Percentiles rank a stretch among this genome's conserved stretches.
These are phyloP conservation scores for Elegia similella DNA, from an alignment of 2,888 invertebrate genomes.

Conservation along the genomic window DNA sequence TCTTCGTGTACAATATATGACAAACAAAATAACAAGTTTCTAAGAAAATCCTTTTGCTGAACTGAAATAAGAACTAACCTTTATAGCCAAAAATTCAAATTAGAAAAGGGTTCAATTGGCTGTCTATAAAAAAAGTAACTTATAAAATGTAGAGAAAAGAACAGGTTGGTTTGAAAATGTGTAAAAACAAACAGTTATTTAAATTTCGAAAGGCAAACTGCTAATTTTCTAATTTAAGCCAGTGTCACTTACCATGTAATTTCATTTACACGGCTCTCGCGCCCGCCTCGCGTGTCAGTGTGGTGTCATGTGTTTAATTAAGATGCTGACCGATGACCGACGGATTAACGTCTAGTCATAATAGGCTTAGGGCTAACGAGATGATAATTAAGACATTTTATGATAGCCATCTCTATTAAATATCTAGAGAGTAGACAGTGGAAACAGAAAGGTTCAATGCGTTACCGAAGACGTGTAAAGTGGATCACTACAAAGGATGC, in stretches of 20 bases:
- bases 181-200: background rate
- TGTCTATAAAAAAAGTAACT: background rate
- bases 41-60: no score
- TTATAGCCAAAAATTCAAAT: no score
- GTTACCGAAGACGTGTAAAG: no score
- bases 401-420: background rate
- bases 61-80: no score
- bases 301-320: slow-evolving; percentile 23
- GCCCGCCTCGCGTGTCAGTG: slow-evolving; percentile 1
- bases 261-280: slow-evolving; percentile 13
- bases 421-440: background rate
- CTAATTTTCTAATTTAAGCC: background rate
- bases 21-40: no score
- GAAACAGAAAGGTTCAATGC: no score
- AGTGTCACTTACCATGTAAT: slow-evolving; percentile 8
- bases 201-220: background rate
- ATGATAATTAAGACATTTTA: background rate
- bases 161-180: background rate
- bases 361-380: slow-evolving; percentile 17
- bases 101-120: no score
- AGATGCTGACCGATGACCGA: slow-evolving; percentile 17
- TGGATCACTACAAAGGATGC: no score
- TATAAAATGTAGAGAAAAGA: background rate
- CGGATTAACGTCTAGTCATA: slow-evolving; percentile 34
- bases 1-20: no score